Evolutionary conservation across 2,113 vertebrate genomes (phyloP).

Genomic region (Nothobranchius kuhntae): DNA sequence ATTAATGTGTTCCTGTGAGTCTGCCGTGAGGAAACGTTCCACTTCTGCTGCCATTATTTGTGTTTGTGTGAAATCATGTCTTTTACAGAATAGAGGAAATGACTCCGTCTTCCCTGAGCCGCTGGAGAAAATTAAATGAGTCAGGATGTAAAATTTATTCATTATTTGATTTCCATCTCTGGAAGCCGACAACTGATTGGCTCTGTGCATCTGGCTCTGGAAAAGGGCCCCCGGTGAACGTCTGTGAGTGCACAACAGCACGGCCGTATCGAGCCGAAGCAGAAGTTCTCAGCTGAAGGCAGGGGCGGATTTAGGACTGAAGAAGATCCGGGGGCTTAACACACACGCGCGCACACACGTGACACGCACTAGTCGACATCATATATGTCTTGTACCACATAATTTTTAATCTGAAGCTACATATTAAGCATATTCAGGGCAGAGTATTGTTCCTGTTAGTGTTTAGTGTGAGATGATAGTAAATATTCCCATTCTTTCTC

Average conservation of each 20-base stretch:
- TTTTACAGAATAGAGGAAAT: conserved; percentile 46
- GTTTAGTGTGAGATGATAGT: too few species aligned
- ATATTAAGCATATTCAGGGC: too few species aligned
- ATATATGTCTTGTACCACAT: too few species aligned
- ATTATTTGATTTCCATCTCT: conserved; percentile 75
- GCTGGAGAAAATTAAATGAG: conserved; percentile 58
- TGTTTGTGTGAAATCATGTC: background rate
- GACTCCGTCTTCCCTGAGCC: conserved; percentile 12
- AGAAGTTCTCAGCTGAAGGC: conserved; percentile 55
- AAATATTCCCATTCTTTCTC: too few species aligned
- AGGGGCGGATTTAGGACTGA: too few species aligned
- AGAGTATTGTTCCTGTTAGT: too few species aligned
- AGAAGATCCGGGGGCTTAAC: too few species aligned
- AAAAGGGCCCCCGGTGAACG: conserved; percentile 38
- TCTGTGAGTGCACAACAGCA: conserved; percentile 68
- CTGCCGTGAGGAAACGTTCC: conserved; percentile 16
- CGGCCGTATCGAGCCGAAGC: conserved; percentile 71
- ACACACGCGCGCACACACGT: background rate
- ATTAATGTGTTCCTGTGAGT: conserved; percentile 1
- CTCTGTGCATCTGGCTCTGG: conserved; percentile 31
- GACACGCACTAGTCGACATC: too few species aligned
- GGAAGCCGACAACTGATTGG: conserved; percentile 31
- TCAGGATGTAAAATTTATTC: conserved; percentile 63
- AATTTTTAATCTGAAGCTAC: too few species aligned
- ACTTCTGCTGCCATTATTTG: conserved; percentile 12